Evolutionary conservation across 2,797 vertebrate species (phyloP).

Genomic region (Scolopax rusticola): DNA sequence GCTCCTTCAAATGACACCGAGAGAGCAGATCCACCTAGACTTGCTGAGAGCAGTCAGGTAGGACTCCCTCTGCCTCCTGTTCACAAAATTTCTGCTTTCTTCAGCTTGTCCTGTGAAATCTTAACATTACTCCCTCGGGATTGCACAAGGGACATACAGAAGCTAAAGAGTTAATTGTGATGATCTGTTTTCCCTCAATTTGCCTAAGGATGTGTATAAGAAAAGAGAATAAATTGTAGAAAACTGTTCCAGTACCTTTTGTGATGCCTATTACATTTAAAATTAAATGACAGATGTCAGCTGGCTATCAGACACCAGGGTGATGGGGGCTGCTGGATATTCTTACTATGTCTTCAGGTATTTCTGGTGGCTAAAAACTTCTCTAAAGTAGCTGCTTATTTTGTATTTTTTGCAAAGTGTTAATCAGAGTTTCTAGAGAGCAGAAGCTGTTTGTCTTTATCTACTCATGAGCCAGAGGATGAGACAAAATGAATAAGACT

Average conservation of each 20-base stretch:
- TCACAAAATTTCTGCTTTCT: neutral
- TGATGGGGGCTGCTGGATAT: neutral
- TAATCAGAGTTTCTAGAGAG: neutral
- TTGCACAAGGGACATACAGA: neutral
- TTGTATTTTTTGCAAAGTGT: neutral
- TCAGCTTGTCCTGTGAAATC: neutral
- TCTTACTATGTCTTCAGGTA: neutral
- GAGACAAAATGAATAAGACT: neutral
- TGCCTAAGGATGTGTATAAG: neutral
- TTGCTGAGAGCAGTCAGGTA: neutral
- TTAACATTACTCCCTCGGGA: neutral
- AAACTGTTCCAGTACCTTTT: neutral
- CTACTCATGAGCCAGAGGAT: neutral
- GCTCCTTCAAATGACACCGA: neutral
- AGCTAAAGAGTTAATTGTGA: neutral
- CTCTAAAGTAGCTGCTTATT: neutral
- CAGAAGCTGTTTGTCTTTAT: neutral
- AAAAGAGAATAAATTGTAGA: neutral
- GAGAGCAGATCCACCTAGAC: neutral
- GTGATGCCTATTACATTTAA: neutral
- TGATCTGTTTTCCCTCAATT: fast-evolving
- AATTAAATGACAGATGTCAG: neutral
- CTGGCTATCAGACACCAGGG: neutral
- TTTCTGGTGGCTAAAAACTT: neutral
- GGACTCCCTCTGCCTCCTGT: neutral